These are phyloP conservation scores for Periplaneta americana DNA, from an alignment of 1,140 invertebrate species.

Conservation along the genomic window DNA sequence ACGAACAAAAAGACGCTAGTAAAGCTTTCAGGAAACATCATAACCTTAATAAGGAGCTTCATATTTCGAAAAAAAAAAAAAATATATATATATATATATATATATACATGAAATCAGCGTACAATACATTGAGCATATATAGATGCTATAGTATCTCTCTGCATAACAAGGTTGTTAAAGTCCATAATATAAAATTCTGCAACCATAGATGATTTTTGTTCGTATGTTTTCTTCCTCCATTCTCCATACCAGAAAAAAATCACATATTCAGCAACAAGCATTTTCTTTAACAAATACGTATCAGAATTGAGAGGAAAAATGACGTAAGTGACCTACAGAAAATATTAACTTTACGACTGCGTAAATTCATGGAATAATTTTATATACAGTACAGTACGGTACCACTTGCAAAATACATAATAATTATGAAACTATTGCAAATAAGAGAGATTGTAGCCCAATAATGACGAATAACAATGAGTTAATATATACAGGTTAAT, in stretches of 20 bases:
- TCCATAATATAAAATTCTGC: not conserved
- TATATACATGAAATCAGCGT: not conserved
- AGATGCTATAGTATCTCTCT: not conserved
- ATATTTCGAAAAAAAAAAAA: not conserved
- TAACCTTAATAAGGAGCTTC: not conserved
- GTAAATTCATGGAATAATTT: too few relatives aligned
- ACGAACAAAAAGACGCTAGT: not conserved
- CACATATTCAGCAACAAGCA: not conserved
- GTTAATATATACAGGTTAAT: too few relatives aligned
- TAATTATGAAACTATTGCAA: too few relatives aligned
- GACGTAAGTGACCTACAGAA: not conserved
- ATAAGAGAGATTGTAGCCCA: too few relatives aligned
- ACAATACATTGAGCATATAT: not conserved
- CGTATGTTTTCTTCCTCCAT: not conserved
- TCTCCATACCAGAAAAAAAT: not conserved
- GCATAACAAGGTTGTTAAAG: not conserved
- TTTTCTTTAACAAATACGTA: not conserved
- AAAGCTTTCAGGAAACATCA: not conserved
- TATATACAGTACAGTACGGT: too few relatives aligned
- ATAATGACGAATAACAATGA: too few relatives aligned
- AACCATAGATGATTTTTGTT: not conserved
- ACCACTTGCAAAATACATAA: too few relatives aligned
- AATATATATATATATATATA: too few relatives aligned
- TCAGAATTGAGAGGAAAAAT: not conserved
- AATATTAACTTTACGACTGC: too few relatives aligned